Conservation (phyloP, 1,140 invertebrate species). For the Magallana angulata region DNA sequence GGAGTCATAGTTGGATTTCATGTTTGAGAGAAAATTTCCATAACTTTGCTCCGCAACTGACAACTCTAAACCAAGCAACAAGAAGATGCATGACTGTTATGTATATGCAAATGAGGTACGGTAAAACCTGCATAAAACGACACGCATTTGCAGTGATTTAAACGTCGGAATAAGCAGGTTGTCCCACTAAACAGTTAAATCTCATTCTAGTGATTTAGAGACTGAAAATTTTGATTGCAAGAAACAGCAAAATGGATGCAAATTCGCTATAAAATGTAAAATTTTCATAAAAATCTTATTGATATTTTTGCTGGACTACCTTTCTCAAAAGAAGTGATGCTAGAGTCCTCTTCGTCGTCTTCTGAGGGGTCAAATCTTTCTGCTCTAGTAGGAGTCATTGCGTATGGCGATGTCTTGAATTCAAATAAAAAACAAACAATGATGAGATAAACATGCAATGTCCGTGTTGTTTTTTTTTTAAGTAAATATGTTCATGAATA, state of each 20-base stretch:
- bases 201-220: too few species aligned
- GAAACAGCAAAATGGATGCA: too few species aligned
- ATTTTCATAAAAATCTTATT: not conserved
- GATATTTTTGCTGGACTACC: not conserved
- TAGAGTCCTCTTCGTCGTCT: not conserved
- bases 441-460: not conserved
- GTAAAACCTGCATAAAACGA: too few species aligned
- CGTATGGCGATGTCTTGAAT: not conserved
- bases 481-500: not conserved
- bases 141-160: too few species aligned
- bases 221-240: too few species aligned
- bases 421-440: not conserved
- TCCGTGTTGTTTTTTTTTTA: too few species aligned
- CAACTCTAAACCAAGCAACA: not conserved
- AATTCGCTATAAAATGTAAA: too few species aligned
- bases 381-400: not conserved
- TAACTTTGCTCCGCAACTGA: constrained; percentile 10
- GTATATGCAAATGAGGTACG: not conserved
- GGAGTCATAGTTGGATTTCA: constrained; percentile 11
- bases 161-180: too few species aligned
- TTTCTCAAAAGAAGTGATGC: constrained; percentile 15
- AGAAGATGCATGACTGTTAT: not conserved
- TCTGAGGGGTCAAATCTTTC: not conserved
- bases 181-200: too few species aligned
- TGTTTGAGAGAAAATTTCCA: constrained; percentile 14